Percentiles rank a stretch among this genome's conserved stretches.
Evolutionary conservation across 2,888 invertebrate species (phyloP).

Genomic region (Polyploca ridens): DNA sequence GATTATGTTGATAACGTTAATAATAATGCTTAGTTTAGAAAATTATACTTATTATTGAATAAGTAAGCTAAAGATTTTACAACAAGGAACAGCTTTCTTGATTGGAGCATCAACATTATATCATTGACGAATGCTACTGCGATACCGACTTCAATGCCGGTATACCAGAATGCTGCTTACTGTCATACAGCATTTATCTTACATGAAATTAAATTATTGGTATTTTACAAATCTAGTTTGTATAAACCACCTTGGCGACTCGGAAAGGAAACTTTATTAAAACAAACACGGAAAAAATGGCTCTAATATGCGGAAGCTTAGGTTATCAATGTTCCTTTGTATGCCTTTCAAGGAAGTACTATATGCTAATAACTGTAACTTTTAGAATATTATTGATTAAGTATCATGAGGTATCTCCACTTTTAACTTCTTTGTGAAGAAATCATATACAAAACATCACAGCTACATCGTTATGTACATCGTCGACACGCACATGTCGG

Average conservation of each 20-base stretch:
- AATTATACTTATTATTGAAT: not conserved
- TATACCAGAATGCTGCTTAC: too few relatives aligned
- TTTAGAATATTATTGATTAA: too few relatives aligned
- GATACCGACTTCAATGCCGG: too few relatives aligned
- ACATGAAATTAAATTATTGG: too few relatives aligned
- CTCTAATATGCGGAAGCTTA: not conserved
- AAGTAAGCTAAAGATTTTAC: too few relatives aligned
- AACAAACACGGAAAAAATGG: not conserved
- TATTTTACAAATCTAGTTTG: too few relatives aligned
- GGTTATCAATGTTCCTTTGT: not conserved
- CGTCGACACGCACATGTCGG: not conserved
- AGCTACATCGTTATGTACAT: slow-evolving; percentile 3
- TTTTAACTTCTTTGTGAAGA: not conserved
- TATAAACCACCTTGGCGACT: too few relatives aligned
- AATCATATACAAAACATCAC: not conserved
- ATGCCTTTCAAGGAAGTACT: not conserved
- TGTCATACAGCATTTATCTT: too few relatives aligned
- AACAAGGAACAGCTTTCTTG: too few relatives aligned
- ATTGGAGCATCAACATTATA: too few relatives aligned
- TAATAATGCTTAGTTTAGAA: not conserved
- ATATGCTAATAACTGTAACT: not conserved
- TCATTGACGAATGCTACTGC: too few relatives aligned
- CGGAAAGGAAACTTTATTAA: not conserved
- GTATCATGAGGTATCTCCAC: not conserved
- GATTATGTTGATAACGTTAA: slow-evolving; percentile 18